Conservation (phyloP, 37 sponge, comb jelly and placozoan genomes). For the Axinella damicornis region DNA sequence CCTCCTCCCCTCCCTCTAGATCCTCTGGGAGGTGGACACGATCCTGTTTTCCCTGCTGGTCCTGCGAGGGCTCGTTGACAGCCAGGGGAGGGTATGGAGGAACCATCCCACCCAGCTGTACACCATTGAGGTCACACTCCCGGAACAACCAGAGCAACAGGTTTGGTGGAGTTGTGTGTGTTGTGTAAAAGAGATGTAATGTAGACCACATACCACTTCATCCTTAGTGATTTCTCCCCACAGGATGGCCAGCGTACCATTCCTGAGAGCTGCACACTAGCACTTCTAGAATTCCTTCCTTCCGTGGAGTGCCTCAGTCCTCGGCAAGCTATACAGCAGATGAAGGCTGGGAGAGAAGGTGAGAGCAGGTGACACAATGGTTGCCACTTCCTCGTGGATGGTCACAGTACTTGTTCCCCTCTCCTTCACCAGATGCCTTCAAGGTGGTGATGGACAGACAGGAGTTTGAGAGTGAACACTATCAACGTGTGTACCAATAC, state of each 20-base stretch:
- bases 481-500: slow-evolving; percentile 82
- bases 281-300: slow-evolving; percentile 50
- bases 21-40: slow-evolving; percentile 58
- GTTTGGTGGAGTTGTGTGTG: no score
- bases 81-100: slow-evolving; percentile 73
- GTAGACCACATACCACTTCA: no score
- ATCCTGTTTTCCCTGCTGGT: slow-evolving; percentile 67
- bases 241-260: not conserved
- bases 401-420: not conserved
- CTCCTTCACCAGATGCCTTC: not conserved
- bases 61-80: slow-evolving; percentile 53
- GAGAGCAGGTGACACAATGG: not conserved
- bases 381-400: not conserved
- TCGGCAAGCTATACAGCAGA: not conserved
- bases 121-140: slow-evolving; percentile 66
- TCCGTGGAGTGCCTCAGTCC: slow-evolving; percentile 51
- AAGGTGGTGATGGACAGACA: slow-evolving; percentile 57
- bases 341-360: slow-evolving; percentile 23
- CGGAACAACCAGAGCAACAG: not conserved
- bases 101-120: slow-evolving; percentile 52
- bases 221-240: not conserved
- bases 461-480: slow-evolving; percentile 49
- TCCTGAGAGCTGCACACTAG: slow-evolving; percentile 41
- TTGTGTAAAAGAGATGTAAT: no score
- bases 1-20: slow-evolving; percentile 2